Percentiles rank a stretch among this genome's conserved stretches.
phyloP scores from a whole-genome alignment of 2,888 invertebrate species.

The Philereme vetulata region DNA sequence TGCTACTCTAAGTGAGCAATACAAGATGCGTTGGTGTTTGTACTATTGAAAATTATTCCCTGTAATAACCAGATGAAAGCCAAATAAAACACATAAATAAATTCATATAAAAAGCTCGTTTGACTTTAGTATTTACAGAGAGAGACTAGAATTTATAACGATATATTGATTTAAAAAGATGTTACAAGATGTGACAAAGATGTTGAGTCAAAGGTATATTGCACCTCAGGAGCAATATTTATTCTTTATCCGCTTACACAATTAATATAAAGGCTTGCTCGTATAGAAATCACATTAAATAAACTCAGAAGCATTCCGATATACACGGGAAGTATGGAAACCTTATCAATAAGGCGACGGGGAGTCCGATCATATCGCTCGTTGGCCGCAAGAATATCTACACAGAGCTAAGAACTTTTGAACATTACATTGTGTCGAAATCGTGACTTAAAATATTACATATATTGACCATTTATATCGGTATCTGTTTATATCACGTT shows the following conservation, averaged over 20 bases:
- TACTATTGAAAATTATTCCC: background rate
- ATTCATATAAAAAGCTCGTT: too few species aligned
- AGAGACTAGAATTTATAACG: too few species aligned
- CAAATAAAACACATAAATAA: background rate
- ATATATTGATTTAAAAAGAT: background rate
- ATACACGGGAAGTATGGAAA: constrained; percentile 80
- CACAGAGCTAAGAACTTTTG: constrained; percentile 64
- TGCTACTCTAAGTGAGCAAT: constrained; percentile 8
- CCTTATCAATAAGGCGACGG: constrained; percentile 81
- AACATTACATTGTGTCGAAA: constrained; percentile 66
- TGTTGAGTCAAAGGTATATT: constrained; percentile 4
- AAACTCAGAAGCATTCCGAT: constrained; percentile 78
- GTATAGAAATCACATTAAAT: constrained; percentile 72
- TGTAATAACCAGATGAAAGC: background rate
- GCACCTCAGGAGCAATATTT: constrained; percentile 9
- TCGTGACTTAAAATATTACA: constrained; percentile 58
- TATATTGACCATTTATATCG: constrained; percentile 49
- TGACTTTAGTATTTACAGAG: too few species aligned
- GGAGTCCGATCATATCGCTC: constrained; percentile 78
- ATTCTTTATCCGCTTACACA: constrained; percentile 34
- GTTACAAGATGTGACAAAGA: constrained; percentile 11
- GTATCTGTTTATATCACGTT: constrained; percentile 47
- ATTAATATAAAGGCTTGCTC: constrained; percentile 47
- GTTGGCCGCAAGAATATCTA: constrained; percentile 64
- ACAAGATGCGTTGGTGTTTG: constrained; percentile 19